Evolutionary conservation across 2,113 vertebrate species (phyloP).

Genomic region (Sylvicapra grimmia): DNA sequence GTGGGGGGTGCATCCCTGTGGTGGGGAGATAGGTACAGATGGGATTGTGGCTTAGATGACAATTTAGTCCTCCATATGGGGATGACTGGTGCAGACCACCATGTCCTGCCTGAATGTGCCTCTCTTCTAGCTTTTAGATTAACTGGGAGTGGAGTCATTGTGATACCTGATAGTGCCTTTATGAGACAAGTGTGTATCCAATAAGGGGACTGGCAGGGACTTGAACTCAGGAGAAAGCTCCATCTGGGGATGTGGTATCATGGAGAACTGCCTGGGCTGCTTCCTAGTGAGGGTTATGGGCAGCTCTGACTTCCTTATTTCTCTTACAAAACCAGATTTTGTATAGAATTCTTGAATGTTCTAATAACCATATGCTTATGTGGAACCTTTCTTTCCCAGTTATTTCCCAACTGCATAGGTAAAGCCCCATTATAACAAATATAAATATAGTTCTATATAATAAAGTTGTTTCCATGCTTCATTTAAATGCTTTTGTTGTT

Average conservation of each 20-base stretch:
- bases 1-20: not conserved
- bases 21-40: not conserved
- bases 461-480: slow-evolving; percentile 53
- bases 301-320: not conserved
- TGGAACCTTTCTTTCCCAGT: not conserved
- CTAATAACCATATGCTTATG: not conserved
- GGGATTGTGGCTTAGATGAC: not conserved
- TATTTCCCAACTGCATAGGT: not conserved
- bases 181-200: not conserved
- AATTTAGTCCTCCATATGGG: not conserved
- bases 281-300: not conserved
- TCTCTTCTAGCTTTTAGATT: not conserved
- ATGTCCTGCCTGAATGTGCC: not conserved
- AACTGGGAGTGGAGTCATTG: not conserved
- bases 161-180: not conserved
- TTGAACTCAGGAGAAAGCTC: not conserved
- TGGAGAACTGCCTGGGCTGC: not conserved
- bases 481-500: slow-evolving; percentile 35
- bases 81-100: not conserved
- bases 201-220: not conserved
- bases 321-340: not conserved
- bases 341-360: not conserved
- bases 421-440: slow-evolving; percentile 12
- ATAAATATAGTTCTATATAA: slow-evolving; percentile 33
- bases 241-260: not conserved